A percentile compares a stretch with the other conserved stretches of the same genome.
phyloP scores from a whole-genome alignment of 2,888 invertebrate species.

The Ormia ochracea region DNA sequence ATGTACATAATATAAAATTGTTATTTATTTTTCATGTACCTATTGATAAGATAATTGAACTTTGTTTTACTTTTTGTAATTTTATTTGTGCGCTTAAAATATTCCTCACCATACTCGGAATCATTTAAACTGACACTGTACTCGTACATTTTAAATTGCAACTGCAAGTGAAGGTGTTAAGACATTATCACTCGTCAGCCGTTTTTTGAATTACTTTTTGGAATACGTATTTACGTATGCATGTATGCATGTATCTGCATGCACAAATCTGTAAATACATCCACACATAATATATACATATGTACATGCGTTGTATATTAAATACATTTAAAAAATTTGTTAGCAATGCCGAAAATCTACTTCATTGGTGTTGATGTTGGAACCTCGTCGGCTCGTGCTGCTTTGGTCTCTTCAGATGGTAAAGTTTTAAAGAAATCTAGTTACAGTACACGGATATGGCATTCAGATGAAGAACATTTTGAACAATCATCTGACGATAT shows the following conservation, averaged over 20 bases:
- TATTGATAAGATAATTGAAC: constrained; percentile 57
- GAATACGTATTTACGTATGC: too few species aligned
- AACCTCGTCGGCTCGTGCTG: constrained; percentile 92
- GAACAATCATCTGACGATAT: constrained; percentile 95
- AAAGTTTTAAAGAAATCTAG: constrained; percentile 82
- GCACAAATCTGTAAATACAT: too few species aligned
- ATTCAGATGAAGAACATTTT: constrained; percentile 85
- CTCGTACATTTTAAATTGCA: constrained; percentile 61
- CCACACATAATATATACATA: too few species aligned
- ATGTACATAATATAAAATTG: too few species aligned
- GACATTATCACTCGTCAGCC: constrained; percentile 13
- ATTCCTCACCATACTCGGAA: constrained; percentile 15
- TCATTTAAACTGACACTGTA: background rate
- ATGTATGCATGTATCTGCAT: too few species aligned
- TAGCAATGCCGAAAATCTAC: constrained; percentile 73
- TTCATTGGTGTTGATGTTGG: constrained; percentile 96
- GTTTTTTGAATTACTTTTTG: too few species aligned
- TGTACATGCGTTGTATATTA: too few species aligned
- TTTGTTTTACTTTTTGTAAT: constrained; percentile 12
- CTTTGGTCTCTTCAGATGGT: constrained; percentile 84
- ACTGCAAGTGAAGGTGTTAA: constrained; percentile 60
- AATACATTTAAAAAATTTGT: too few species aligned
- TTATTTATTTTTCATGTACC: background rate
- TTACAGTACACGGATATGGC: constrained; percentile 85
- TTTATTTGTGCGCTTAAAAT: constrained; percentile 19